Conservation (phyloP, 2,797 vertebrate genomes). For the Psittacula derbiana region DNA sequence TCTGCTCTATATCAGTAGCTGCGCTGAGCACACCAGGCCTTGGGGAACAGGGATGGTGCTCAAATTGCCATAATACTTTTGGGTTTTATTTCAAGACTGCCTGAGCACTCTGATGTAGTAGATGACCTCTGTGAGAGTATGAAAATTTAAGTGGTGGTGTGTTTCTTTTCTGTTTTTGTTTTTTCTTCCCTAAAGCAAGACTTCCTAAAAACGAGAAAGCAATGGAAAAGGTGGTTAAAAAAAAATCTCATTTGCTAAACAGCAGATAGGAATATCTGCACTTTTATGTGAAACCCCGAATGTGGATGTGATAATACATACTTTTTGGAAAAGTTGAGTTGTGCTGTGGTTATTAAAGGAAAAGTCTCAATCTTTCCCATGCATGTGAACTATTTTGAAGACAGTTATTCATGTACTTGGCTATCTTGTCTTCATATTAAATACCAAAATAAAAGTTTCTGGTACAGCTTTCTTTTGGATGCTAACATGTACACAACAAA, state of each 20-base stretch:
- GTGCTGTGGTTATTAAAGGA: neutral
- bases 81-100: neutral
- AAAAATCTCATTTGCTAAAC: neutral
- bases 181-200: neutral
- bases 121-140: fast-evolving
- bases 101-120: neutral
- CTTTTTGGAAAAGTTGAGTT: neutral
- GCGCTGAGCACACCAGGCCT: neutral
- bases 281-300: neutral
- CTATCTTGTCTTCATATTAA: neutral
- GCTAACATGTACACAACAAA: neutral
- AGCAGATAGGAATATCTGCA: neutral
- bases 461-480: neutral
- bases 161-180: neutral
- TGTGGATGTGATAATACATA: fast-evolving
- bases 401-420: neutral
- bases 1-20: neutral
- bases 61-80: neutral
- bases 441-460: neutral
- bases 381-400: neutral
- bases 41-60: neutral
- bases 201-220: neutral
- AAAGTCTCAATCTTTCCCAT: neutral
- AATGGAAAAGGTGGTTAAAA: neutral
- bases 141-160: neutral